Evolutionary conservation across 2,888 invertebrate species (phyloP).

Genomic region (Eupithecia vulgata): DNA sequence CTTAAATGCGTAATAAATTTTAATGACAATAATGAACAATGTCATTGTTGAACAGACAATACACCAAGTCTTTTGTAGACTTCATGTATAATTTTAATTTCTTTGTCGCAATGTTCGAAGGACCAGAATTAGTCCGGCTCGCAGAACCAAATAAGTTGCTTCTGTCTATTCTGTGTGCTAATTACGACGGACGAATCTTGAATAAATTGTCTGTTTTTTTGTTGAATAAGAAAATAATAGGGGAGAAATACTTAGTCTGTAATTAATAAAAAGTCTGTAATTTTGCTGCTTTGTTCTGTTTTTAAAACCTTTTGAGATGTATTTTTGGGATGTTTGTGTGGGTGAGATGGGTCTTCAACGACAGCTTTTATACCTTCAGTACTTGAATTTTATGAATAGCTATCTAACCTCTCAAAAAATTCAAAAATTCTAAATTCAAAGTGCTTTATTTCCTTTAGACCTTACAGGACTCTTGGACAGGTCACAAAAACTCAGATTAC

Average conservation of each 20-base stretch:
- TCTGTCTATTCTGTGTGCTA: conserved; percentile 26
- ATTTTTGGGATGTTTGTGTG: conserved; percentile 1
- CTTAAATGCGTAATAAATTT: neutral
- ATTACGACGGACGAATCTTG: conserved; percentile 37
- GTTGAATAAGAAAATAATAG: conserved; percentile 24
- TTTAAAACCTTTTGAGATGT: neutral
- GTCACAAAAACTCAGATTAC: no score
- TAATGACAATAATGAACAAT: neutral
- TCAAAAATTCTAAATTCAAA: no score
- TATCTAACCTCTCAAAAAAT: neutral
- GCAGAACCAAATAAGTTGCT: conserved; percentile 32
- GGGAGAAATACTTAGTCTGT: conserved; percentile 20
- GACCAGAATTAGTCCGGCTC: conserved; percentile 22
- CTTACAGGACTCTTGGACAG: no score
- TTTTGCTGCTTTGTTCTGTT: conserved; percentile 2
- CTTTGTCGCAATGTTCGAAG: conserved; percentile 19
- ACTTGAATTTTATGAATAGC: neutral
- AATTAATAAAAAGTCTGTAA: conserved; percentile 22
- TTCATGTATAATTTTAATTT: conserved; percentile 16
- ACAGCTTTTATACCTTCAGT: neutral
- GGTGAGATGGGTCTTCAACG: neutral
- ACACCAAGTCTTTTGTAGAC: conserved; percentile 17
- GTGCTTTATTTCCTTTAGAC: no score
- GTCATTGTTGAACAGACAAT: conserved; percentile 17
- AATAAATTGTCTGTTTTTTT: conserved; percentile 34